Evolutionary conservation across 2,113 vertebrate species (phyloP).

Genomic region (Esox niger): DNA sequence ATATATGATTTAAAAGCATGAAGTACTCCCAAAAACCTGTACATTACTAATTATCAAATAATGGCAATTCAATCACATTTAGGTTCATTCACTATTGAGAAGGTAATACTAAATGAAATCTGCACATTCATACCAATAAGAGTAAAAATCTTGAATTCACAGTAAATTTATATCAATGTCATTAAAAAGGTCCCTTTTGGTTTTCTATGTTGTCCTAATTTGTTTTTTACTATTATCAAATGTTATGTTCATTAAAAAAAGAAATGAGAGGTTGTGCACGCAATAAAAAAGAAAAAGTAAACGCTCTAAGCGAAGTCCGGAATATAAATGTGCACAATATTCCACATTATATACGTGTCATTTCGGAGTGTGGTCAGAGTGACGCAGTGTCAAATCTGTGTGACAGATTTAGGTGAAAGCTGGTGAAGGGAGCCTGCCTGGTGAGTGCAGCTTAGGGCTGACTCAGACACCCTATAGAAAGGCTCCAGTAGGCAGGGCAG

Average conservation of each 20-base stretch:
- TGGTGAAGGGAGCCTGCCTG: constrained; percentile 83
- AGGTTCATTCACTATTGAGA: neutral
- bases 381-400: constrained; percentile 97
- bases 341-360: constrained; percentile 99
- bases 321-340: constrained; percentile 99
- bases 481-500: constrained; percentile 84
- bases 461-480: constrained; percentile 83
- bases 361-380: constrained; percentile 87
- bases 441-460: constrained; percentile 82
- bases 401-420: constrained; percentile 99
- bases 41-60: neutral
- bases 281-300: constrained; percentile 25
- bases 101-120: neutral
- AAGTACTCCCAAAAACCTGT: neutral
- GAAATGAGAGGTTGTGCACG: neutral
- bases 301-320: constrained; percentile 71
- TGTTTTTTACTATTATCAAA: neutral
- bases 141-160: neutral
- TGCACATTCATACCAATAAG: neutral
- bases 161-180: too few relatives aligned
- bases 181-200: neutral
- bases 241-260: neutral
- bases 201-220: neutral
- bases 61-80: neutral
- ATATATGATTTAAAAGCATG: neutral